A percentile compares a stretch with the other conserved stretches of the same genome.
Evolutionary conservation across 2,113 vertebrate genomes (phyloP).

Genomic region (Nyctereutes procyonoides): DNA sequence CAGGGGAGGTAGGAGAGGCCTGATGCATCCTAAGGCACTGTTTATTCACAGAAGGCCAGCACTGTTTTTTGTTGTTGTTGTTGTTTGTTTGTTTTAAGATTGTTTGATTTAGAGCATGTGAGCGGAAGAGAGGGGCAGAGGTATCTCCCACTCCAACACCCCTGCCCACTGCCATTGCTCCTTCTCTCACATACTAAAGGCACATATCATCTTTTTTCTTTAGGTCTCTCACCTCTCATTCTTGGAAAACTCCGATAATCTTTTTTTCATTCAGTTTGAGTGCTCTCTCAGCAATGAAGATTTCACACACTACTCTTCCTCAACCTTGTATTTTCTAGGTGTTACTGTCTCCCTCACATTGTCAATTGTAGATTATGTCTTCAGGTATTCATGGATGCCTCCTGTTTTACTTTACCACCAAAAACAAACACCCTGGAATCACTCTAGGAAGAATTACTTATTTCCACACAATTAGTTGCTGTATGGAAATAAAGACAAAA

Average conservation of each 20-base stretch:
- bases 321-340: not conserved
- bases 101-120: not conserved
- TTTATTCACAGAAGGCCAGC: not conserved
- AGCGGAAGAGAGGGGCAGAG: not conserved
- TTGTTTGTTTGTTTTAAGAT: too few species aligned
- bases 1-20: not conserved
- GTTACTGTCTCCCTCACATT: not conserved
- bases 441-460: not conserved
- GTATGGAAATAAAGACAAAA: conserved; percentile 22
- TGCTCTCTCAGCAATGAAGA: not conserved
- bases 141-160: not conserved
- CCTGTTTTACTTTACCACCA: not conserved
- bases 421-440: not conserved
- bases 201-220: not conserved
- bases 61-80: not conserved
- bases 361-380: not conserved
- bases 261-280: not conserved
- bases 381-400: not conserved
- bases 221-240: not conserved
- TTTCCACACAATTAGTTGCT: not conserved
- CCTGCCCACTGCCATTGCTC: not conserved
- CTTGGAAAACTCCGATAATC: not conserved
- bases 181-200: not conserved
- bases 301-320: not conserved
- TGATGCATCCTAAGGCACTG: not conserved